Conservation (phyloP, 2,113 vertebrate genomes). For the Solea senegalensis region DNA sequence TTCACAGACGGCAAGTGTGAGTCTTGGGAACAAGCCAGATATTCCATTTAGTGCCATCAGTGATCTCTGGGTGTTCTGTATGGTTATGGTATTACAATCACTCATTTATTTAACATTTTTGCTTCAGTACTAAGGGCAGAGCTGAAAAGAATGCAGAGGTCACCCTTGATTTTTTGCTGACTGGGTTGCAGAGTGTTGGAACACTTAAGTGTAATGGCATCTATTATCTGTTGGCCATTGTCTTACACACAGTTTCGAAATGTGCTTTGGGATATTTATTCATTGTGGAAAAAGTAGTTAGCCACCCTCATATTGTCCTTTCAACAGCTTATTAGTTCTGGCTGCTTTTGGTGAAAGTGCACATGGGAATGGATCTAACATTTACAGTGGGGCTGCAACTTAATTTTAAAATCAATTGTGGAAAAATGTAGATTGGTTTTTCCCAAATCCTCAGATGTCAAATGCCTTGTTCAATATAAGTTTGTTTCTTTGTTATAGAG, state of each 20-base stretch:
- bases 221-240: not conserved
- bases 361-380: not conserved
- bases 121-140: constrained; percentile 1
- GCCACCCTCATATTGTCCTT: not conserved
- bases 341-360: too few relatives aligned
- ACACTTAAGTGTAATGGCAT: constrained; percentile 1
- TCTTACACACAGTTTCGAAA: not conserved
- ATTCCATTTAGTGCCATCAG: constrained; percentile 45
- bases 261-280: not conserved
- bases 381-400: not conserved
- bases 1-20: constrained; percentile 41
- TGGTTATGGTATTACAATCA: constrained; percentile 27
- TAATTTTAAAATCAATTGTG: too few relatives aligned
- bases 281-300: not conserved
- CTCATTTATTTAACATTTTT: constrained; percentile 26
- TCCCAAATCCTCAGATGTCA: too few relatives aligned
- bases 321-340: not conserved
- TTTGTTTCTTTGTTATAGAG: too few relatives aligned
- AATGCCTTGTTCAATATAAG: too few relatives aligned
- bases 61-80: constrained; percentile 24
- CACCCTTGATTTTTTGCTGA: constrained; percentile 38
- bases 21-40: constrained; percentile 35
- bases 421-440: too few relatives aligned
- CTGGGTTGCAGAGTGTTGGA: not conserved
- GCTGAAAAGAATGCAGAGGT: constrained; percentile 28